Percentiles rank a stretch among this genome's conserved stretches.
phyloP scores from a whole-genome alignment of 2,113 vertebrate species.

The Strix uralensis region DNA sequence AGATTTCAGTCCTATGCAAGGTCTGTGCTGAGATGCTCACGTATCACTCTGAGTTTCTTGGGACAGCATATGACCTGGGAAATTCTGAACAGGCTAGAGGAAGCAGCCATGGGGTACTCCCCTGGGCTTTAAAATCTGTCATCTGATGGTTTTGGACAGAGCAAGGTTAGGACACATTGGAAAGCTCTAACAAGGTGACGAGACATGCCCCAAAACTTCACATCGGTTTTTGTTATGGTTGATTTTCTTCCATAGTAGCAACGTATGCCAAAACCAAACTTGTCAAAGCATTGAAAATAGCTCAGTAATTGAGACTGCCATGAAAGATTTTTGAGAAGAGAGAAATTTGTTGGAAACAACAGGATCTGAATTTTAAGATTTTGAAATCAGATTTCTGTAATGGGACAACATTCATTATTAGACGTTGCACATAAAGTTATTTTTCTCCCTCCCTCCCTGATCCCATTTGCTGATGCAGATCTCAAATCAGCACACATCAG shows the following conservation, averaged over 20 bases:
- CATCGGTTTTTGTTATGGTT: neutral
- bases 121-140: neutral
- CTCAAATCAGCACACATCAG: neutral
- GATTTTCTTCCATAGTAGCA: neutral
- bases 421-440: neutral
- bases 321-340: neutral
- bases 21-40: neutral
- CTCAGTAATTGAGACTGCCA: neutral
- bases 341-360: neutral
- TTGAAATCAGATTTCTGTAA: neutral
- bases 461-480: neutral
- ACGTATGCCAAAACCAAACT: neutral
- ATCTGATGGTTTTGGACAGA: neutral
- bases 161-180: neutral
- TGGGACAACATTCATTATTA: neutral
- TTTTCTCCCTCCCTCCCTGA: neutral
- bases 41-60: neutral
- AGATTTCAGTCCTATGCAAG: neutral
- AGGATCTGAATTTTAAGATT: neutral
- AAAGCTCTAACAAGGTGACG: neutral
- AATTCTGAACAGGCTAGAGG: neutral
- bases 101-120: neutral
- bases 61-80: neutral
- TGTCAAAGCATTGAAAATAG: neutral
- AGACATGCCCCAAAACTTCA: neutral